Conservation (phyloP, 92 coral and sea anemone species). For the Pocillopora grandis region DNA sequence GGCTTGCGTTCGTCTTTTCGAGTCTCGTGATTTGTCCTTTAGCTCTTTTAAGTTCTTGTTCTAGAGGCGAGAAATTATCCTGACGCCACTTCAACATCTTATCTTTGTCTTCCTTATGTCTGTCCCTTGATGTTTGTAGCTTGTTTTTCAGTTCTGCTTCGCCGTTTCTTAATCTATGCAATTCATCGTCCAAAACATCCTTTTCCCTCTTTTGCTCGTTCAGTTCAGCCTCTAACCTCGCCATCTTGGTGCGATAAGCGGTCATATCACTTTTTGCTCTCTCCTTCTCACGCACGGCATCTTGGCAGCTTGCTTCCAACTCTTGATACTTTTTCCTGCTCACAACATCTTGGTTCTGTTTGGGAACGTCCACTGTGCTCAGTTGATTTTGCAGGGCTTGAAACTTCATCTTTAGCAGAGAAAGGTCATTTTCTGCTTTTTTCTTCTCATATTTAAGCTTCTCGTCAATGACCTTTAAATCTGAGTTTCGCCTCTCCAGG, state of each 20-base stretch:
- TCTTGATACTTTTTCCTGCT: conserved; percentile 70
- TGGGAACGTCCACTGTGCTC: conserved; percentile 53
- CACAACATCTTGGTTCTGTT: conserved; percentile 61
- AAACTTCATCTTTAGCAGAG: conserved; percentile 67
- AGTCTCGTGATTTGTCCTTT: conserved; percentile 57
- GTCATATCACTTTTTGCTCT: conserved; percentile 68
- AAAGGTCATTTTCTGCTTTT: conserved; percentile 67
- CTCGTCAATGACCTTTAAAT: conserved; percentile 70
- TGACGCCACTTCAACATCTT: conserved; percentile 79
- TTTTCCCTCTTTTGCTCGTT: conserved; percentile 69
- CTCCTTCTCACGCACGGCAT: conserved; percentile 76
- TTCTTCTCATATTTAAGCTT: conserved; percentile 73
- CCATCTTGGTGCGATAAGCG: conserved; percentile 66
- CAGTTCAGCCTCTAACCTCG: conserved; percentile 67
- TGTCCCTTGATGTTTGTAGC: conserved; percentile 70
- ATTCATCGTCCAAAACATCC: conserved; percentile 65
- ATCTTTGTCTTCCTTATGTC: conserved; percentile 81
- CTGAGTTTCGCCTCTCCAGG: conserved; percentile 61
- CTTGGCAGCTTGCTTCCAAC: conserved; percentile 75
- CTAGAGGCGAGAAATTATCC: conserved; percentile 60
- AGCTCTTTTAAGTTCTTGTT: conserved; percentile 73
- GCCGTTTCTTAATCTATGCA: conserved; percentile 60
- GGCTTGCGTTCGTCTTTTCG: conserved; percentile 45
- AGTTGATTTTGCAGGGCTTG: conserved; percentile 73
- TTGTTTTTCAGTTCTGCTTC: conserved; percentile 70